Percentiles rank a stretch among this genome's conserved stretches.
Conservation (phyloP, 1,140 invertebrate species). For the Lepidurus apus region DNA sequence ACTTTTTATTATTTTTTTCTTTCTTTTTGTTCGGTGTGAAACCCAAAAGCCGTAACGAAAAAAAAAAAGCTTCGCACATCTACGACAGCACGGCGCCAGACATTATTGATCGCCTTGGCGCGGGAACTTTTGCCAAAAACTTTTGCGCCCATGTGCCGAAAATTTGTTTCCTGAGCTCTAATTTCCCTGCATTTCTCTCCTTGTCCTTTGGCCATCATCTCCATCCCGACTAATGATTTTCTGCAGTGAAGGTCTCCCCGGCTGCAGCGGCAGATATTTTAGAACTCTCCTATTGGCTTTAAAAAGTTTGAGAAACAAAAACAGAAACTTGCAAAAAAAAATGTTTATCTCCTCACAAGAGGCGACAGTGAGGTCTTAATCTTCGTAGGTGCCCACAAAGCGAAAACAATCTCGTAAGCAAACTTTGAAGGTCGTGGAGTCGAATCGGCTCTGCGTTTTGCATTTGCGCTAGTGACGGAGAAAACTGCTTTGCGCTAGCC, state of each 20-base stretch:
- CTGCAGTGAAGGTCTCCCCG: neutral
- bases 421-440: neutral
- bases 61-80: slow-evolving; percentile 13
- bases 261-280: neutral
- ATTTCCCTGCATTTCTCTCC: neutral
- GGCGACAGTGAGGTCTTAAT: too few relatives aligned
- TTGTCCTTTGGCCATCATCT: neutral
- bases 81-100: slow-evolving; percentile 16
- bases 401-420: neutral
- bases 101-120: neutral
- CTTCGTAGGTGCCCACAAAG: too few relatives aligned
- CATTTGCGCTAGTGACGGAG: neutral
- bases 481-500: neutral
- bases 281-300: neutral
- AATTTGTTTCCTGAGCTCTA: neutral
- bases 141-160: neutral
- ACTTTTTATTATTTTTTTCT: neutral
- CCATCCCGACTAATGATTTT: slow-evolving; percentile 9
- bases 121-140: neutral
- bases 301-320: neutral
- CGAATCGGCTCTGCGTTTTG: neutral
- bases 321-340: neutral
- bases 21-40: neutral
- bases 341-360: neutral
- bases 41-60: neutral